phyloP scores from a whole-genome alignment of 2,888 invertebrate genomes.

The Arge pagana region DNA sequence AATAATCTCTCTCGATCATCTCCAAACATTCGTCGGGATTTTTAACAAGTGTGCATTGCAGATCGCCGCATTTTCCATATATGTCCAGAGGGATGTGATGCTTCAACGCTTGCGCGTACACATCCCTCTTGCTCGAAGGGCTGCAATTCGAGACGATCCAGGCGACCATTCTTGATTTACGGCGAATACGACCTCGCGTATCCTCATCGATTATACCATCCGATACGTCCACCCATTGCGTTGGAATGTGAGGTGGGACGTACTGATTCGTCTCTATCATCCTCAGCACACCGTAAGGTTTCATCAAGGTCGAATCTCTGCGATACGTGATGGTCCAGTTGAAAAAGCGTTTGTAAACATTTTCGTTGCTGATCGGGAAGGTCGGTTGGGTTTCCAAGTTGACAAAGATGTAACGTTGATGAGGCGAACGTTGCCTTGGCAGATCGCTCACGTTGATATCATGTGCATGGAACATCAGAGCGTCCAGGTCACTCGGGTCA shows the following conservation, averaged over 20 bases:
- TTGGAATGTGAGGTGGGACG: not conserved
- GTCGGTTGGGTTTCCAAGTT: not conserved
- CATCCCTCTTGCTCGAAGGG: conserved; percentile 21
- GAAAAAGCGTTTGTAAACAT: not conserved
- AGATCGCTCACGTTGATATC: not conserved
- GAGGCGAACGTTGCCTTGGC: conserved; percentile 4
- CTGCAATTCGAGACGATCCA: conserved; percentile 53
- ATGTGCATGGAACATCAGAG: conserved; percentile 12
- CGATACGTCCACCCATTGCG: conserved; percentile 2
- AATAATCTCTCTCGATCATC: conserved; percentile 2
- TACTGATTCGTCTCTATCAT: not conserved
- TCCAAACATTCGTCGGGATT: not conserved
- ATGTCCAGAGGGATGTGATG: conserved; percentile 35
- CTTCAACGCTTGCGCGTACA: conserved; percentile 46
- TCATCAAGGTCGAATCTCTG: conserved; percentile 7
- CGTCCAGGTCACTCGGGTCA: conserved; percentile 11
- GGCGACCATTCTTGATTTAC: conserved; percentile 45
- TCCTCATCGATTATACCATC: not conserved
- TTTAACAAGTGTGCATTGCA: conserved; percentile 11
- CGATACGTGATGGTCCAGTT: conserved; percentile 10
- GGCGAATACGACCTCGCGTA: not conserved
- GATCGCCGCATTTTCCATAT: conserved; percentile 24
- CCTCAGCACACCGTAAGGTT: not conserved
- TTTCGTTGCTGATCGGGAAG: not conserved
- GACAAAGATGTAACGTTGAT: conserved; percentile 24